Conservation (phyloP, 2,888 invertebrate species). For the Lasiommata megera region DNA sequence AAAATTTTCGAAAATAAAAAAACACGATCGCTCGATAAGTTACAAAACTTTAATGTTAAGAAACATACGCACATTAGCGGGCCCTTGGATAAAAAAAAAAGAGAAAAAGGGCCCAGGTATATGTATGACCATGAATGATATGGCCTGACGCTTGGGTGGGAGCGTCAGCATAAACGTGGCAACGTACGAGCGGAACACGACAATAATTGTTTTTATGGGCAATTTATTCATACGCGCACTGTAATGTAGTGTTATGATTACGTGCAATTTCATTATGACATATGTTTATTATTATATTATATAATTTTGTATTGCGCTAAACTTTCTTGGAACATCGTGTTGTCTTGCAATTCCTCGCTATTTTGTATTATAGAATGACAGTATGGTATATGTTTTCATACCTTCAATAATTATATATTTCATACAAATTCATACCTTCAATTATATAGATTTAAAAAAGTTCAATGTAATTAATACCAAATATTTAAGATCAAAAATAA, state of each 20-base stretch:
- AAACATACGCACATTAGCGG: slow-evolving; percentile 40
- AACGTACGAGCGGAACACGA: neutral
- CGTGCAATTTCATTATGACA: neutral
- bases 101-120: slow-evolving; percentile 44
- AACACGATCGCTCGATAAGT: slow-evolving; percentile 37
- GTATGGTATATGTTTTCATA: too few relatives aligned
- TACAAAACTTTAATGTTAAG: slow-evolving; percentile 30
- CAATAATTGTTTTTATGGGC: neutral
- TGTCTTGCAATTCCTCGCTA: too few relatives aligned
- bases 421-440: too few relatives aligned
- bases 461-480: too few relatives aligned
- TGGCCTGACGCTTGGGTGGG: slow-evolving; percentile 36
- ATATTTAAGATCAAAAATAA: too few relatives aligned
- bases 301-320: too few relatives aligned
- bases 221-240: neutral
- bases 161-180: slow-evolving; percentile 31
- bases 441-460: too few relatives aligned
- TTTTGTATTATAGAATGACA: too few relatives aligned
- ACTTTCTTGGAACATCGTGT: too few relatives aligned
- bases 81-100: slow-evolving; percentile 25
- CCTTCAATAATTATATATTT: too few relatives aligned
- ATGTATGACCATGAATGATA: slow-evolving; percentile 47
- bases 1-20: slow-evolving; percentile 21
- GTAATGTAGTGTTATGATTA: neutral
- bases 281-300: neutral